Conservation (phyloP, 2,888 invertebrate genomes). For the Ectemnius cavifrons region DNA sequence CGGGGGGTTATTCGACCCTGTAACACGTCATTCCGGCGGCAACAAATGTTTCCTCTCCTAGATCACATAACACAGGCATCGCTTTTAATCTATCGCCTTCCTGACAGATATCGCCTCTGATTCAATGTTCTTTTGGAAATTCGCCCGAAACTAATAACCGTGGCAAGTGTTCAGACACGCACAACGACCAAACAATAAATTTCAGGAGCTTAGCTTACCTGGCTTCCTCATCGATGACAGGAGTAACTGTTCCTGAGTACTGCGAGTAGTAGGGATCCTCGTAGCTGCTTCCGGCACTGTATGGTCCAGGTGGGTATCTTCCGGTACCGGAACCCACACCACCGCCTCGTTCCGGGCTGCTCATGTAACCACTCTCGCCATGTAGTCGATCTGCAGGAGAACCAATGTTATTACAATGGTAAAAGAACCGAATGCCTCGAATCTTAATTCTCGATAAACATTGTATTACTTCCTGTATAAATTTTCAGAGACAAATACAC, state of each 20-base stretch:
- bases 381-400: conserved; percentile 75
- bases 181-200: no score
- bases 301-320: conserved; percentile 74
- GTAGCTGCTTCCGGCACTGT: conserved; percentile 84
- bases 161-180: no score
- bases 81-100: no score
- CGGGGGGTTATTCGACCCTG: conserved; percentile 2
- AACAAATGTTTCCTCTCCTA: no score
- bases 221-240: conserved; percentile 94
- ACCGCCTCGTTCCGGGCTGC: conserved; percentile 90
- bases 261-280: conserved; percentile 94
- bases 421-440: background rate
- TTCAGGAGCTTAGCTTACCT: conserved; percentile 79
- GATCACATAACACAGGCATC: no score
- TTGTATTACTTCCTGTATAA: no score
- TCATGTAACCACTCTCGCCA: conserved; percentile 88
- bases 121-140: no score
- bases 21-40: background rate
- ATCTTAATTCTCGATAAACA: background rate
- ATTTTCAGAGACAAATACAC: no score
- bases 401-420: background rate
- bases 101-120: no score
- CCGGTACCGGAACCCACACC: conserved; percentile 69
- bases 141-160: no score
- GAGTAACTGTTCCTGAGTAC: conserved; percentile 89